Evolutionary conservation across 2,888 invertebrate genomes (phyloP).

Genomic region (Sceliomorpha sp.): DNA sequence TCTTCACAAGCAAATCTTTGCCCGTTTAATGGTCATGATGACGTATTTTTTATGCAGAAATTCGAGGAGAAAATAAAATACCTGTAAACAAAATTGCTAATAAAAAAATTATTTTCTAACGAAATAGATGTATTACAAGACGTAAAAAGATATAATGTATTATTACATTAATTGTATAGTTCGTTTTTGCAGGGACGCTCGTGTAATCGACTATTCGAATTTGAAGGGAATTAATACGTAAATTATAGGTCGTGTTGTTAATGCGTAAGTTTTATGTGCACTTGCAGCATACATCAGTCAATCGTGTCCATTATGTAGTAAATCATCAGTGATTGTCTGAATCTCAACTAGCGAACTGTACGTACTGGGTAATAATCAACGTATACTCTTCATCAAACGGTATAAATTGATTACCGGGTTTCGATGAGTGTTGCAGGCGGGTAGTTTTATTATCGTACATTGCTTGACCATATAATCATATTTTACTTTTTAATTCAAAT

Average conservation of each 20-base stretch:
- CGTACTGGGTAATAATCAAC: constrained; percentile 68
- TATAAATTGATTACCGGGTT: constrained; percentile 67
- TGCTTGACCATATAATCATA: constrained; percentile 6
- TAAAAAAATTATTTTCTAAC: too few species aligned
- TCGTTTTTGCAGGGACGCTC: neutral
- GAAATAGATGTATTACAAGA: neutral
- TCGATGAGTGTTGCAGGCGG: constrained; percentile 4
- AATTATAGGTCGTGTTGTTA: constrained; percentile 9
- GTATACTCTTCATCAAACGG: constrained; percentile 63
- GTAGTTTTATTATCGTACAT: constrained; percentile 1
- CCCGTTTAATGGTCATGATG: constrained; percentile 32
- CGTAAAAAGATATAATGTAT: neutral
- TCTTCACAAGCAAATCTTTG: constrained; percentile 32
- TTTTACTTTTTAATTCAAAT: too few species aligned
- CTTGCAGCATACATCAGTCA: constrained; percentile 59
- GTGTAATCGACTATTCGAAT: neutral
- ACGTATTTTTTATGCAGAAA: constrained; percentile 32
- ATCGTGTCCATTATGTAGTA: constrained; percentile 66
- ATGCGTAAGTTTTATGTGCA: constrained; percentile 10
- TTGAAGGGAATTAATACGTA: constrained; percentile 4
- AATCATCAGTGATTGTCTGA: constrained; percentile 67
- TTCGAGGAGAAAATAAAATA: neutral
- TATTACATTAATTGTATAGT: constrained; percentile 3
- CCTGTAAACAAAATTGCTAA: neutral
- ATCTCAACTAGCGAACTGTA: constrained; percentile 59